Evolutionary conservation across 2,797 vertebrate genomes (phyloP).

Genomic region (Poecilia velifera): DNA sequence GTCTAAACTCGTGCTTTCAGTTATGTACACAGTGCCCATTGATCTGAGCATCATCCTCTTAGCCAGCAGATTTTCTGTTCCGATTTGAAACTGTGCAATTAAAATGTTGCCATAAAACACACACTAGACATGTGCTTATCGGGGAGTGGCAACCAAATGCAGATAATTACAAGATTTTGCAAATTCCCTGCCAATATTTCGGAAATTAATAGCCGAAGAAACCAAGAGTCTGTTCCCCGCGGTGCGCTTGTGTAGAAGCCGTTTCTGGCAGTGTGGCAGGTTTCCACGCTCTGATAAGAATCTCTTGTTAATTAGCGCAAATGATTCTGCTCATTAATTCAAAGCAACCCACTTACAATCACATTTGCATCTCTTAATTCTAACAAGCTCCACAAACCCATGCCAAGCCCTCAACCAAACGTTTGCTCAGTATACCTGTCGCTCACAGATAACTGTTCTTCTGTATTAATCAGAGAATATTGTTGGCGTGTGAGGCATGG

Average conservation of each 20-base stretch:
- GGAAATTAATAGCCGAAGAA: neutral
- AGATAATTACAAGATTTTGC: neutral
- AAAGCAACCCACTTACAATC: constrained; percentile 7
- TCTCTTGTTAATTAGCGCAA: constrained; percentile 29
- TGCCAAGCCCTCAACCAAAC: neutral
- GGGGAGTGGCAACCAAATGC: neutral
- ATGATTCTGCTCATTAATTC: constrained; percentile 18
- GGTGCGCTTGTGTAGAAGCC: neutral
- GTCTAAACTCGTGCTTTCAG: neutral
- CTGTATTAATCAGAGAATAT: neutral
- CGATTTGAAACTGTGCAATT: neutral
- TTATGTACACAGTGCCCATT: neutral
- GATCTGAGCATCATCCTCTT: neutral
- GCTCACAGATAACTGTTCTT: neutral
- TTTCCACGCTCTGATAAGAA: constrained; percentile 10
- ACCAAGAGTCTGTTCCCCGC: neutral
- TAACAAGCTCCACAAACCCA: neutral
- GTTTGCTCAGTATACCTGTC: neutral
- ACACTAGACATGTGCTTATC: neutral
- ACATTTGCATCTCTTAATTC: constrained; percentile 7
- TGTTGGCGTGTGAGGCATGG: neutral
- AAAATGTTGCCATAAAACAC: neutral
- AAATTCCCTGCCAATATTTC: neutral
- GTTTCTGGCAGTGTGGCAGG: constrained; percentile 17
- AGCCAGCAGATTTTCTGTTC: neutral